Evolutionary conservation across 2,888 invertebrate species (phyloP).

Genomic region (Empis stercorea): DNA sequence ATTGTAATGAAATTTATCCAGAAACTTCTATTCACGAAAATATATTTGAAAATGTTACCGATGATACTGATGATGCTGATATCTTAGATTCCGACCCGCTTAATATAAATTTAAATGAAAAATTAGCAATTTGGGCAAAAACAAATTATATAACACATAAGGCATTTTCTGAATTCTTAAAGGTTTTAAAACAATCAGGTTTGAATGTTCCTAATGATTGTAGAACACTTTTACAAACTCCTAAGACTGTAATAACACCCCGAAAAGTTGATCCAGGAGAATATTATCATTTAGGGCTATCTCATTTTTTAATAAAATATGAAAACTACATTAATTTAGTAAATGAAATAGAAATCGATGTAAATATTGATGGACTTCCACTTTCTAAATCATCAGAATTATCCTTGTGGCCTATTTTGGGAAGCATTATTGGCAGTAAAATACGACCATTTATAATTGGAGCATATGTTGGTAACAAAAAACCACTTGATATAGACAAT

Average conservation of each 20-base stretch:
- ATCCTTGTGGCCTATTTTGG: slow-evolving; percentile 2
- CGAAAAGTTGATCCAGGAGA: neutral
- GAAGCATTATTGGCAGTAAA: neutral
- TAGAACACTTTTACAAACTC: neutral
- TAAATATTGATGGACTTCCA: slow-evolving; percentile 4
- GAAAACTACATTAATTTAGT: neutral
- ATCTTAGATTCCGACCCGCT: neutral
- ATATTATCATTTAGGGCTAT: neutral
- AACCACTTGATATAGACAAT: neutral
- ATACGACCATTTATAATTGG: neutral
- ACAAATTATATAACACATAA: neutral
- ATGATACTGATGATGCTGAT: neutral
- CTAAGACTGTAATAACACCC: neutral
- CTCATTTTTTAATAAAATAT: neutral
- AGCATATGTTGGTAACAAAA: neutral
- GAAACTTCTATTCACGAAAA: neutral
- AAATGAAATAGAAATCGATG: slow-evolving; percentile 1
- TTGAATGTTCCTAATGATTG: neutral
- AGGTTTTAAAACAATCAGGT: neutral
- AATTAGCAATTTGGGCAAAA: neutral
- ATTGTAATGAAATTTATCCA: neutral
- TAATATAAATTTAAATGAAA: neutral
- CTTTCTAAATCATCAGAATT: slow-evolving; percentile 1
- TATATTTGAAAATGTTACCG: neutral
- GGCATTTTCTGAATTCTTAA: neutral